These are phyloP conservation scores for Drosophila obscura DNA, from an alignment of 1,140 invertebrate species.

Conservation along the genomic window DNA sequence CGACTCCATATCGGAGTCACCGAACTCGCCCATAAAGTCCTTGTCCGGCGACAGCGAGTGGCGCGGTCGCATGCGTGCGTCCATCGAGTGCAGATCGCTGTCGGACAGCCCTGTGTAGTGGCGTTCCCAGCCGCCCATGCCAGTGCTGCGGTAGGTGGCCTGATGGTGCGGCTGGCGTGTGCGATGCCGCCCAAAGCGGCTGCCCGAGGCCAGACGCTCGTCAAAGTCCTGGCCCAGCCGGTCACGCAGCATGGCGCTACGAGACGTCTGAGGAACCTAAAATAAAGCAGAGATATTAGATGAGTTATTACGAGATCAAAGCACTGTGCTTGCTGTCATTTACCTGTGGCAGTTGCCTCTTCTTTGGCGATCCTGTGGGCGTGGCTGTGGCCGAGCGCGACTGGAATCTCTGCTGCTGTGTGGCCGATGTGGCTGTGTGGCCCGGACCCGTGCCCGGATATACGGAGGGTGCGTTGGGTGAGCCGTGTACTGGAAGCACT, in stretches of 20 bases:
- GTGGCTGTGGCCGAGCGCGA: conserved; percentile 95
- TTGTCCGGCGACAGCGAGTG: conserved; percentile 88
- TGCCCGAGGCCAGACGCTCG: conserved; percentile 87
- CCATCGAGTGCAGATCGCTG: conserved; percentile 88
- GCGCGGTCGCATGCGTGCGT: conserved; percentile 85
- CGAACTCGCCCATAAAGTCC: conserved; percentile 88
- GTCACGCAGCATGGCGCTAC: conserved; percentile 87
- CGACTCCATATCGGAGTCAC: conserved; percentile 95
- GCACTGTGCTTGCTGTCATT: not conserved
- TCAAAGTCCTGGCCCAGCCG: conserved; percentile 92
- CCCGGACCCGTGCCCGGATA: conserved; percentile 37
- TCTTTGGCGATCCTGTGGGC: conserved; percentile 97
- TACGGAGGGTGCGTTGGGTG: conserved; percentile 50
- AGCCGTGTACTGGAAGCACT: conserved; percentile 82
- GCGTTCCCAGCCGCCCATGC: conserved; percentile 89
- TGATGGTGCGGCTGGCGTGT: conserved; percentile 86
- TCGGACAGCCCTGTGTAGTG: conserved; percentile 92
- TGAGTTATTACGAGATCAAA: not conserved
- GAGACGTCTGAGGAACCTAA: conserved; percentile 81
- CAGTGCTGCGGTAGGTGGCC: conserved; percentile 89
- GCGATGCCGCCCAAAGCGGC: conserved; percentile 88
- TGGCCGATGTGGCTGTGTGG: conserved; percentile 42
- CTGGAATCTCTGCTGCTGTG: conserved; percentile 87
- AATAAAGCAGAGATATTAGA: not conserved
- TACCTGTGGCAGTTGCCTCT: conserved; percentile 96